Conservation (phyloP, 2,797 vertebrate genomes). For the Ptychobarbus kaznakovi region DNA sequence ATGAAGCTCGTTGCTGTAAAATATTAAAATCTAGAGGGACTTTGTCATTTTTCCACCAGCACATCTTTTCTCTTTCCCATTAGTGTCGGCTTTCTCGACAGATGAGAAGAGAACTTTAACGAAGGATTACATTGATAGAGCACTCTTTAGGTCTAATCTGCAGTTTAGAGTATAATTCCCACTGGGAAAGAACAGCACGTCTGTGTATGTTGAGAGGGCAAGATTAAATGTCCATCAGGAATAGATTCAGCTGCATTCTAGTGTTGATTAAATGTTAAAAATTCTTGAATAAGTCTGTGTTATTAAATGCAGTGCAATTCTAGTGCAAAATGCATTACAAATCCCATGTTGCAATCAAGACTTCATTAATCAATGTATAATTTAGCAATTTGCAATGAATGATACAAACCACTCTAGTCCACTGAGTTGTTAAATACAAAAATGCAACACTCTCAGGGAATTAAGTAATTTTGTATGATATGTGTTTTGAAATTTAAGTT, state of each 20-base stretch:
- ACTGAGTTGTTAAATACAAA: neutral
- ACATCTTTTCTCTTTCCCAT: conserved; percentile 2
- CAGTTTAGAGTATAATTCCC: conserved; percentile 24
- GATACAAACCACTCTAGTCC: neutral
- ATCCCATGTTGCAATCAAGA: neutral
- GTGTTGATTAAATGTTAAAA: too few relatives aligned
- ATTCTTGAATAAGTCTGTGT: too few relatives aligned
- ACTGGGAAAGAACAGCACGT: conserved; percentile 10
- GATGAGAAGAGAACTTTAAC: conserved; percentile 10
- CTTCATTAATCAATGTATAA: neutral
- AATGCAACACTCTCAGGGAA: neutral
- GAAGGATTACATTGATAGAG: conserved; percentile 22
- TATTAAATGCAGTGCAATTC: neutral
- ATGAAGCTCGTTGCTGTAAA: neutral
- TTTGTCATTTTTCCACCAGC: neutral
- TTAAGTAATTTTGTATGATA: neutral
- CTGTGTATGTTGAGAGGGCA: conserved; percentile 18
- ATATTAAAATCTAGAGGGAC: neutral
- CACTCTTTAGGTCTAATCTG: conserved; percentile 31
- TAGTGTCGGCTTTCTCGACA: neutral
- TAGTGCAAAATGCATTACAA: neutral
- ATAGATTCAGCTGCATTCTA: conserved; percentile 13
- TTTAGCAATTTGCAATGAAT: neutral
- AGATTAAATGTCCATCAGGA: conserved; percentile 37
- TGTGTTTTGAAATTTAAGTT: neutral